Evolutionary conservation across 2,113 vertebrate genomes (phyloP).

Genomic region (human (Homo sapiens)): GRCh38 chr7:25735501-25736000

Average conservation of each 20-base stretch:
- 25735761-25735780: neutral
- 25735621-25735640: neutral
- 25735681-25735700: neutral
- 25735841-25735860: neutral
- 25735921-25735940: neutral
- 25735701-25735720: neutral
- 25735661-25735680: accelerated
- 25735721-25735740: neutral
- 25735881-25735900: neutral
- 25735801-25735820: neutral
- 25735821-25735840: neutral
- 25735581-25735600: slow-evolving; percentile 54
- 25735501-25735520: slow-evolving; percentile 68
- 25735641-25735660: neutral
- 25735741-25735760: neutral
- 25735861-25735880: neutral
- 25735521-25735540: slow-evolving; percentile 56
- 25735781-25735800: neutral
- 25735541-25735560: slow-evolving; percentile 76
- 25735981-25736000: neutral
- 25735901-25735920: neutral
- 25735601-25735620: neutral
- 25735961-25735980: neutral
- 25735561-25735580: slow-evolving; percentile 68
- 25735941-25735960: neutral